Evolutionary conservation across 1,140 invertebrate genomes (phyloP).

Genomic region (Saccostrea cuccullata): DNA sequence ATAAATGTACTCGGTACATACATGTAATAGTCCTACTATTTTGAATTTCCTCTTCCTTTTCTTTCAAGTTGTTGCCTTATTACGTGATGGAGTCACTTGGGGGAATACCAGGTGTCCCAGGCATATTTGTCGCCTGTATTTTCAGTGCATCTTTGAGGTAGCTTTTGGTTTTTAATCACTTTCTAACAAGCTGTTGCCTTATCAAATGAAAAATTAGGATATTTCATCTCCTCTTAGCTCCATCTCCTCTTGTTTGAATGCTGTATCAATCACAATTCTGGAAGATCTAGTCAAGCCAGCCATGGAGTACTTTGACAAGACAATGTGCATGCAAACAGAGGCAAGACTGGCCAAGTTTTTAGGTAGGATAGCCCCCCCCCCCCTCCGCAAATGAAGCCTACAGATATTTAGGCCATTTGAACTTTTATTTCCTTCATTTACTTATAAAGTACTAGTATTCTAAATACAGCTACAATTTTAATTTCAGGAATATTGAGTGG

Average conservation of each 20-base stretch:
- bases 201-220: neutral
- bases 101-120: constrained; percentile 86
- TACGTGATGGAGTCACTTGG: constrained; percentile 89
- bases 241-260: constrained; percentile 94
- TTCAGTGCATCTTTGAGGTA: constrained; percentile 90
- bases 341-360: constrained; percentile 62
- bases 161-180: neutral
- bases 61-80: constrained; percentile 80
- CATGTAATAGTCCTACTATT: too few species aligned
- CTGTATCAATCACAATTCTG: constrained; percentile 91
- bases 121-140: constrained; percentile 93
- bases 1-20: too few species aligned
- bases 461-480: neutral
- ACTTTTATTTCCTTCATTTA: neutral
- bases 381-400: too few species aligned
- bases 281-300: constrained; percentile 88
- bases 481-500: constrained; percentile 62
- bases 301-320: constrained; percentile 68
- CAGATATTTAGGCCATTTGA: too few species aligned
- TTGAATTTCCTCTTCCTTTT: neutral
- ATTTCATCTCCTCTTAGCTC: constrained; percentile 83
- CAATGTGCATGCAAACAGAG: constrained; percentile 50
- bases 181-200: neutral
- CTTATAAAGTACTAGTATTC: neutral
- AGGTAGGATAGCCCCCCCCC: too few species aligned